A percentile compares a stretch with the other conserved stretches of the same genome.
Conservation (phyloP, 2,888 invertebrate genomes). For the Athalia circularis region DNA sequence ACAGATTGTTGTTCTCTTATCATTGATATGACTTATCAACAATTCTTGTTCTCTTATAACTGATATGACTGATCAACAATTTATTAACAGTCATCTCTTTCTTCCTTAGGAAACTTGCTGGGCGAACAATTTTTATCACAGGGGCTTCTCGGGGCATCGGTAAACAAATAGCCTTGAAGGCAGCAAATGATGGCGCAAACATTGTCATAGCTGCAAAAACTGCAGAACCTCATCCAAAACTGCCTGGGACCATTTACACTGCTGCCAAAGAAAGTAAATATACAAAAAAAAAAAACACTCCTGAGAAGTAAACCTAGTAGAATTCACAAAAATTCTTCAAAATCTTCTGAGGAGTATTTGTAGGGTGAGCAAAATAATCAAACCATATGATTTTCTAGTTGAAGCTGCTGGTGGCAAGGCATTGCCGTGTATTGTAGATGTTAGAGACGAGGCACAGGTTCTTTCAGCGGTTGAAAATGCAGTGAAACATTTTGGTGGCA, state of each 20-base stretch:
- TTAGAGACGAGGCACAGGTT: slow-evolving; percentile 87
- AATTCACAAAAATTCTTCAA: not conserved
- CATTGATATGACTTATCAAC: not conserved
- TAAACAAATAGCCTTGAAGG: slow-evolving; percentile 94
- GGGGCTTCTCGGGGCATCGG: slow-evolving; percentile 98
- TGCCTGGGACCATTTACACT: slow-evolving; percentile 94
- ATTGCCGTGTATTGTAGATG: slow-evolving; percentile 91
- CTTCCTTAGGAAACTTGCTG: slow-evolving; percentile 82
- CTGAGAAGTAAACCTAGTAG: not conserved
- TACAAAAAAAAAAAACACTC: not conserved
- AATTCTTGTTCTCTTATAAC: not conserved
- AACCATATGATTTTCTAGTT: slow-evolving; percentile 76
- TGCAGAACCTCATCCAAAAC: slow-evolving; percentile 90
- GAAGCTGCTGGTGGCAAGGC: slow-evolving; percentile 91
- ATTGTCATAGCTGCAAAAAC: slow-evolving; percentile 95
- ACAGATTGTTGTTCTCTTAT: not conserved
- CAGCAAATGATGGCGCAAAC: slow-evolving; percentile 94
- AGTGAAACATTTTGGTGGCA: slow-evolving; percentile 92
- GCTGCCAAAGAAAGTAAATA: slow-evolving; percentile 90
- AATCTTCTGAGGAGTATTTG: not conserved
- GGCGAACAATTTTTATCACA: slow-evolving; percentile 94
- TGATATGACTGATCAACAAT: not conserved
- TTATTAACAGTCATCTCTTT: slow-evolving; percentile 1
- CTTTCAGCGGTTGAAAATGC: slow-evolving; percentile 84
- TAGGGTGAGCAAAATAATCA: not conserved